A percentile compares a stretch with the other conserved stretches of the same genome.
phyloP scores from a whole-genome alignment of 2,888 invertebrate species.

The Octodonta nipae region DNA sequence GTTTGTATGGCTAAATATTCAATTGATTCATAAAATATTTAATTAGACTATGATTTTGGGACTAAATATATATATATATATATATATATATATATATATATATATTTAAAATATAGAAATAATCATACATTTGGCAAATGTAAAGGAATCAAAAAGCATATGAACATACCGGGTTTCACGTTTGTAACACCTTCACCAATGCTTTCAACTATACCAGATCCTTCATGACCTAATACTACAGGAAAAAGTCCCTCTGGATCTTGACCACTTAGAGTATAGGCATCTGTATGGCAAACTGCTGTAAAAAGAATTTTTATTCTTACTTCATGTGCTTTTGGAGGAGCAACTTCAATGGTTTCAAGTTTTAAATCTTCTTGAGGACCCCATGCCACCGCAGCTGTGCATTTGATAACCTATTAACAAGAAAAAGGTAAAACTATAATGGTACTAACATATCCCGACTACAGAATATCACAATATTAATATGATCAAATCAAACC shows the following conservation, averaged over 20 bases:
- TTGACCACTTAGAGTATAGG: constrained; percentile 73
- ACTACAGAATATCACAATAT: no score
- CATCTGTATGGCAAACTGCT: constrained; percentile 86
- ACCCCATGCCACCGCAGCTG: constrained; percentile 94
- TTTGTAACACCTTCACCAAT: constrained; percentile 82
- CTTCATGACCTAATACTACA: constrained; percentile 90
- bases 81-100: no score
- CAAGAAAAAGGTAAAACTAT: no score
- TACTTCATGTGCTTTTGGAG: constrained; percentile 88
- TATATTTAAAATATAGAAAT: no score
- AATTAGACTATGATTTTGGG: no score
- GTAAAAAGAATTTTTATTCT: constrained; percentile 66
- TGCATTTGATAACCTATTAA: constrained; percentile 67
- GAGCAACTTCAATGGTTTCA: constrained; percentile 86
- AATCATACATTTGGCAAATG: no score
- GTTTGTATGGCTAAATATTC: no score
- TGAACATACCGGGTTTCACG: constrained; percentile 63
- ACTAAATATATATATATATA: no score
- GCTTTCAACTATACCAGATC: constrained; percentile 92
- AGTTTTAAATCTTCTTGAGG: constrained; percentile 76
- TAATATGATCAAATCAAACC: no score
- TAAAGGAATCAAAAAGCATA: no score
- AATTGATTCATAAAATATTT: no score
- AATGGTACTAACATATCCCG: no score
- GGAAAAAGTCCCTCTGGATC: constrained; percentile 90